A percentile compares a stretch with the other conserved stretches of the same genome.
phyloP scores from a whole-genome alignment of 2,888 invertebrate genomes.

The Gortyna flavago region DNA sequence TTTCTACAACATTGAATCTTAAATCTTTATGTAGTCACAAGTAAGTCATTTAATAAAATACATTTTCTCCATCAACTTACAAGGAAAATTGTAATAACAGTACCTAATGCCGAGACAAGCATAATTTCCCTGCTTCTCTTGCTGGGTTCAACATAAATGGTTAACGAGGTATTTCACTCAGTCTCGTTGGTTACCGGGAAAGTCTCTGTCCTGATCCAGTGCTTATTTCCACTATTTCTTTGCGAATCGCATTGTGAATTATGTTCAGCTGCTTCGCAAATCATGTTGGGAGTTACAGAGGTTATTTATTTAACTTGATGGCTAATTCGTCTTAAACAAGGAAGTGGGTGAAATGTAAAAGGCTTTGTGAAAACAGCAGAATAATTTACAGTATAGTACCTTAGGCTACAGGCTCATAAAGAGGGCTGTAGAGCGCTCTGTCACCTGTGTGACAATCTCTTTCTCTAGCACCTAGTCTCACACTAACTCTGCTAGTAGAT shows the following conservation, averaged over 20 bases:
- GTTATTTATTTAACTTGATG: slow-evolving; percentile 34
- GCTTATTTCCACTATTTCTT: slow-evolving; percentile 46
- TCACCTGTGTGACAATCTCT: background rate
- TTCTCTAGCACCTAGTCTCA: background rate
- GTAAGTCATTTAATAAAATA: background rate
- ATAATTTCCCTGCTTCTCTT: slow-evolving; percentile 26
- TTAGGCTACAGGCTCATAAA: background rate
- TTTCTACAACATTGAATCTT: slow-evolving; percentile 17
- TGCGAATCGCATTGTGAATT: slow-evolving; percentile 33
- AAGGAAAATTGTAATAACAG: slow-evolving; percentile 22
- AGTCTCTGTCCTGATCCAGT: slow-evolving; percentile 35
- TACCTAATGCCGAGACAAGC: slow-evolving; percentile 26
- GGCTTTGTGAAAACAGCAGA: slow-evolving; percentile 19
- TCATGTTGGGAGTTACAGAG: slow-evolving; percentile 33
- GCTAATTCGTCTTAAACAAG: slow-evolving; percentile 28
- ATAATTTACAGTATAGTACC: background rate
- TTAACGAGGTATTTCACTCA: slow-evolving; percentile 51
- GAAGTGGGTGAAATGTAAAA: background rate
- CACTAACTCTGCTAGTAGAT: background rate
- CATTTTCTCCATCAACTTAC: background rate
- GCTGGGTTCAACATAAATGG: slow-evolving; percentile 37
- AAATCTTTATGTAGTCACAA: background rate
- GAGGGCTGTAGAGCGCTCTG: background rate
- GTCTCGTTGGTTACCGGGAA: slow-evolving; percentile 28
- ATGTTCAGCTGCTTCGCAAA: slow-evolving; percentile 28